Base-by-base conservation (phyloP, 2,888 invertebrate species). In the Lasioglossum morio region DNA sequence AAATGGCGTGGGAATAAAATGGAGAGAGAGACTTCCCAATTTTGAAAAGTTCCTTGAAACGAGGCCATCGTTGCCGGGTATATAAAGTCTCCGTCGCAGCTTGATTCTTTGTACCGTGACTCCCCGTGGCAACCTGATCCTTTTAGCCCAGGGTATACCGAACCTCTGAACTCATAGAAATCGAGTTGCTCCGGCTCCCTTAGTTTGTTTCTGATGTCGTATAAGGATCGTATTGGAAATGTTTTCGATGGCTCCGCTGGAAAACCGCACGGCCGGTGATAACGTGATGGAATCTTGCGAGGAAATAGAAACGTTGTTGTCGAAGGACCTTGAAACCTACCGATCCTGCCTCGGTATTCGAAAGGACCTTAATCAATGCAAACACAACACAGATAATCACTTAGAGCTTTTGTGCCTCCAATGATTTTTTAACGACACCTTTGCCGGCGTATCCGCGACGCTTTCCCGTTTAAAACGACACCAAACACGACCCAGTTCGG, bases 1-100 rank as follows among this genome's bases (percentile, higher is more conserved):
- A 63, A 63, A 63, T 66, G 30, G 34, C 34, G 10, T 23, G 34
- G 34, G 34, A 34, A 34, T 34, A 34, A 34, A 34, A 34, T 19
- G 34, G 4, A 12, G 27, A 37, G 72, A 70, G 63, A 63, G 63
- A 60, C n/a, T 76, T 87, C 77, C 63, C 77, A 82, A 83, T 88
- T 79, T 81, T 77, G 77, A 72, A 69, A 89, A 89, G 81, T 86
- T 87, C n/a, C 23, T 66, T 43, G 40, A 46, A 78, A 86, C 81
- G 76, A 81, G 66, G 75, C 75, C 82, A 63, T 79, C 79, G 34
- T 81, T 80, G 48, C 74, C 48, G 43, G 12, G 57, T 30, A 19
- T 63, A 63, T 16, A 34, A 53, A 34, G 75, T 74, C 84, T 12
- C 69, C 60, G 76, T 23, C 37, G 70, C 43, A 30, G 72, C 53